Evolutionary conservation across 2,113 vertebrate species (phyloP).

Genomic region (Atrichornis clamosus): DNA sequence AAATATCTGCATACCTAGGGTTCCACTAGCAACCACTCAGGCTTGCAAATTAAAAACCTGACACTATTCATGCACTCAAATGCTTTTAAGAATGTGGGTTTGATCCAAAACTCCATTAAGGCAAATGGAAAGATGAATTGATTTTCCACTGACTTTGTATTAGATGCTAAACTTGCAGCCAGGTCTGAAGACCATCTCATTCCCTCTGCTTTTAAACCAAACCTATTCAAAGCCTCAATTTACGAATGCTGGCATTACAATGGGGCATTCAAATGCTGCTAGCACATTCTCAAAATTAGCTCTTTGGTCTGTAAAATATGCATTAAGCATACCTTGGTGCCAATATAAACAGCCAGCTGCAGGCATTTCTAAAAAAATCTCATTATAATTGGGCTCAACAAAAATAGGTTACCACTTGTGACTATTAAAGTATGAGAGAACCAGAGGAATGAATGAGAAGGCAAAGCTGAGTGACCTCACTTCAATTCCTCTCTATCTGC

Average conservation of each 20-base stretch:
- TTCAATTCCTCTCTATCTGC: neutral
- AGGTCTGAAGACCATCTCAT: neutral
- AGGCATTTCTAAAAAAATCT: slow-evolving; percentile 18
- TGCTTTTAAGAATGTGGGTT: slow-evolving; percentile 50
- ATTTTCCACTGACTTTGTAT: slow-evolving; percentile 51
- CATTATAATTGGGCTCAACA: neutral
- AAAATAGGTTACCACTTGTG: neutral
- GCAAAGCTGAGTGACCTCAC: neutral
- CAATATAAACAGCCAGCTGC: slow-evolving; percentile 14
- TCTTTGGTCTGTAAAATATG: neutral
- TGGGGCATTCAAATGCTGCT: neutral
- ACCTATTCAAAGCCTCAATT: neutral
- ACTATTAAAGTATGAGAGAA: neutral
- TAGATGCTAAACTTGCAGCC: neutral
- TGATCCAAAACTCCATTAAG: slow-evolving; percentile 57
- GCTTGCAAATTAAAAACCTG: slow-evolving; percentile 25
- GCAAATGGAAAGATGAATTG: slow-evolving; percentile 30
- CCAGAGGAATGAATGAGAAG: slow-evolving; percentile 6
- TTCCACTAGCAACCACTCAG: neutral
- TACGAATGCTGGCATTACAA: slow-evolving; percentile 11
- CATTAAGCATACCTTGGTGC: neutral
- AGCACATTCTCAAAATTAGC: neutral
- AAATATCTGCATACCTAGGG: neutral
- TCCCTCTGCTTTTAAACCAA: neutral
- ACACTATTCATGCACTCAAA: neutral